These are phyloP conservation scores for Megalopta genalis DNA, from an alignment of 1,140 invertebrate genomes.

Conservation along the genomic window DNA sequence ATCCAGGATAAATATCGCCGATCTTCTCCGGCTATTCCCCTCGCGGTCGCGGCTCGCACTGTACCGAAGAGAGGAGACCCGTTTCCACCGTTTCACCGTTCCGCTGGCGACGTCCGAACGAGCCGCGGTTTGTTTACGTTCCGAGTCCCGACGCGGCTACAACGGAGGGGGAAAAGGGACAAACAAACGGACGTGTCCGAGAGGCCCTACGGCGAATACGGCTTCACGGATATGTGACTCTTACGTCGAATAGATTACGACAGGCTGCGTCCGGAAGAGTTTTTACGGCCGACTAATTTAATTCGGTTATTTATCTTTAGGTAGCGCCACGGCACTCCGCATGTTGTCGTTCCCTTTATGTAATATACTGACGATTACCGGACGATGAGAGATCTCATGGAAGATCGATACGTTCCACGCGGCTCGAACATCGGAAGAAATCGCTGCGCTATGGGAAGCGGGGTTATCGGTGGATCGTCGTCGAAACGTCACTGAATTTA, in stretches of 20 bases:
- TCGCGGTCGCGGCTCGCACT: no score
- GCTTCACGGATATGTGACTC: slow-evolving; percentile 25
- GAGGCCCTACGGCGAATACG: no score
- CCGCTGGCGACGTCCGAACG: neutral
- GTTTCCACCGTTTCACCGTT: no score
- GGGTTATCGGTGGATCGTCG: neutral
- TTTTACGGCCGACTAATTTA: slow-evolving; percentile 15
- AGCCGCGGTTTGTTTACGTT: slow-evolving; percentile 4
- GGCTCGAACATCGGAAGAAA: neutral
- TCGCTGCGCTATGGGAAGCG: neutral
- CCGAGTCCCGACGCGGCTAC: neutral
- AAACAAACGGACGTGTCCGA: neutral
- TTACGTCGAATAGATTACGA: slow-evolving; percentile 10
- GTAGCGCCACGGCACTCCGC: neutral
- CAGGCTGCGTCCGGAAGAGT: neutral
- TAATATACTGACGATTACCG: neutral
- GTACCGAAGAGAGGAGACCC: no score
- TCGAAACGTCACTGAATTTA: neutral
- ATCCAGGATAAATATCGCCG: neutral
- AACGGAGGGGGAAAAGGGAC: neutral
- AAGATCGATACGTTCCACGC: no score
- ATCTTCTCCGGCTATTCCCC: neutral
- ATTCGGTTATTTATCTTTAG: slow-evolving; percentile 37
- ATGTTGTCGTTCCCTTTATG: neutral
- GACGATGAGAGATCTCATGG: neutral